Percentiles rank a stretch among this genome's conserved stretches.
phyloP scores from a whole-genome alignment of 2,888 invertebrate genomes.

The Eristalis tenax region DNA sequence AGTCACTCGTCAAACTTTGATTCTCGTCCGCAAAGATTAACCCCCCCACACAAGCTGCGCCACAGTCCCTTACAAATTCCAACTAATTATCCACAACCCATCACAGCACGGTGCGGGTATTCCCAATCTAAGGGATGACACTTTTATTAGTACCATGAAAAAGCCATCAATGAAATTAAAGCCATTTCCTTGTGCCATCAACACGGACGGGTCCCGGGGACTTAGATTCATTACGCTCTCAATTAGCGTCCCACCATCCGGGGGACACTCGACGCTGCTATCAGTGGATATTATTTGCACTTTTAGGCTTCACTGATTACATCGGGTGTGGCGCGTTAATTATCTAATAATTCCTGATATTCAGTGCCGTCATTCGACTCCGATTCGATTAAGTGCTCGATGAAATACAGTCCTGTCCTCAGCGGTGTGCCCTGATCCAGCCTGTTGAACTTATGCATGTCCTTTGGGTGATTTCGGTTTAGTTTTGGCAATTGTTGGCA shows the following conservation, averaged over 20 bases:
- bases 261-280: not conserved
- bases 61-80: slow-evolving; percentile 7
- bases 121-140: slow-evolving; percentile 18
- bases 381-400: slow-evolving; percentile 28
- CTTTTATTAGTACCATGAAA: slow-evolving; percentile 43
- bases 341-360: slow-evolving; percentile 39
- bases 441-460: not conserved
- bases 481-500: no score
- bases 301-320: slow-evolving; percentile 17
- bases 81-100: slow-evolving; percentile 24
- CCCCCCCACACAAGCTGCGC: not conserved
- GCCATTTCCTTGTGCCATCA: not conserved
- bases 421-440: not conserved
- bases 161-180: slow-evolving; percentile 21
- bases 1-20: not conserved
- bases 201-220: not conserved
- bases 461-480: not conserved
- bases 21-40: not conserved
- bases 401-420: not conserved
- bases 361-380: not conserved
- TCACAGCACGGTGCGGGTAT: not conserved
- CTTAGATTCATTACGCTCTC: slow-evolving; percentile 16
- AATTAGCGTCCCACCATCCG: slow-evolving; percentile 9
- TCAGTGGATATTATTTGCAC: slow-evolving; percentile 11
- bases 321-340: slow-evolving; percentile 36